Base-by-base conservation (phyloP, 2,888 invertebrate species). In the Aromia moschata region DNA sequence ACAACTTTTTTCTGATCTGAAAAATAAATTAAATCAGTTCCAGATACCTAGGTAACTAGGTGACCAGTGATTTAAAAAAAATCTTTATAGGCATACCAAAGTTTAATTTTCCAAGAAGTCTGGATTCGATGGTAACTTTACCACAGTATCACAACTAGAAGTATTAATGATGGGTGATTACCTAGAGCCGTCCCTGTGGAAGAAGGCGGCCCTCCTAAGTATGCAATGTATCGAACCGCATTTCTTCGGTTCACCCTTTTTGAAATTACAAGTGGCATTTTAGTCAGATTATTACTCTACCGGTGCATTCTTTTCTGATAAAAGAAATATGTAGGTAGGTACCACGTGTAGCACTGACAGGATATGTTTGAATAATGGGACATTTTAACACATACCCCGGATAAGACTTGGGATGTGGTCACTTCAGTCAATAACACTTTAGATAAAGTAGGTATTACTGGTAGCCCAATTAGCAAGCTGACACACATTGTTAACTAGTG, bases 381-480 rank as follows among this genome's bases (percentile, higher is more conserved):
- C 16, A 37, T 20, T 47, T 18, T 18, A 47, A 47, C 18, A 12
- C 10, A 33, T 18, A 20, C 47, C 33, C 52, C 40, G 38, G 20
- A 45, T 37, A 33, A 33, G 33, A 55, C 36, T 37, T 20, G 12
- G 25, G 12, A 45, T 14, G 10, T 41, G 5, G 1, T 12, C 20
- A 18, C 37, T 17, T 18, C 5, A 20, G 43, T 12, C 10, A 10
- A 43, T 43, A 43, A 11, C 12, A 14, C 7, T 10, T 41, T 41
- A 5, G 46, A 36, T 18, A 11, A 36, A 33, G 9, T 16, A 16
- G 49, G 59, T 5, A 25, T 25, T 25, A 7, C 25, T 25, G 25
- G 33, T 30, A 43, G 58, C 62, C 66, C 70, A 60, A 70, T n/a
- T 25, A 25, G 25, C 25, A n/a, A n/a, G 25, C 25, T 25, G 25